A percentile compares a stretch with the other conserved stretches of the same genome.
phyloP scores from a whole-genome alignment of 1,140 invertebrate genomes.

The Sarcophaga peregrina region DNA sequence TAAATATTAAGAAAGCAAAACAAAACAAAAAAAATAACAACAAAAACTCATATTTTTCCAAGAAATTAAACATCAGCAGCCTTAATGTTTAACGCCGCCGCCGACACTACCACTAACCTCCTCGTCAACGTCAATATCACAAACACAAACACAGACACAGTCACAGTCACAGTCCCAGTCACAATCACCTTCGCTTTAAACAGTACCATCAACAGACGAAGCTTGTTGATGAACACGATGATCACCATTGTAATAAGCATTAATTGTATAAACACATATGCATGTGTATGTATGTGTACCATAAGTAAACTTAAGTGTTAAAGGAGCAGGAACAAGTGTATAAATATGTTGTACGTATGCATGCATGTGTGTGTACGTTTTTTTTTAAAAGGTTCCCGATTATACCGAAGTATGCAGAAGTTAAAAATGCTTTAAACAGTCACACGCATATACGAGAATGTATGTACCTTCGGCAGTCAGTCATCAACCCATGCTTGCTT shows the following conservation, averaged over 20 bases:
- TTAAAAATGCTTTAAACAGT: background rate
- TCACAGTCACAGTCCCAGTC: too few relatives aligned
- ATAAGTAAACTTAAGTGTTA: background rate
- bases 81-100: background rate
- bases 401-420: slow-evolving; percentile 1
- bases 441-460: too few relatives aligned
- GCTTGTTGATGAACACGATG: too few relatives aligned
- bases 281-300: background rate
- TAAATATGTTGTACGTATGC: background rate
- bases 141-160: too few relatives aligned
- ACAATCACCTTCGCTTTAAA: too few relatives aligned
- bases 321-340: background rate
- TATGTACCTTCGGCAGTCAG: background rate
- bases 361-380: background rate
- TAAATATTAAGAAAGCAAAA: background rate
- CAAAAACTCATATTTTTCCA: background rate
- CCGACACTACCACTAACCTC: background rate
- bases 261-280: too few relatives aligned
- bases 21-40: too few relatives aligned
- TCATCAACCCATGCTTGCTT: background rate
- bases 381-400: background rate
- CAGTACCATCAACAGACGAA: too few relatives aligned
- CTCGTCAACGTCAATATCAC: too few relatives aligned
- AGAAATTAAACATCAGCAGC: background rate
- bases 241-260: too few relatives aligned